Evolutionary conservation across 53 echinoderm and acorn worm species (phyloP).

Genomic region (Holothuria scabra): DNA sequence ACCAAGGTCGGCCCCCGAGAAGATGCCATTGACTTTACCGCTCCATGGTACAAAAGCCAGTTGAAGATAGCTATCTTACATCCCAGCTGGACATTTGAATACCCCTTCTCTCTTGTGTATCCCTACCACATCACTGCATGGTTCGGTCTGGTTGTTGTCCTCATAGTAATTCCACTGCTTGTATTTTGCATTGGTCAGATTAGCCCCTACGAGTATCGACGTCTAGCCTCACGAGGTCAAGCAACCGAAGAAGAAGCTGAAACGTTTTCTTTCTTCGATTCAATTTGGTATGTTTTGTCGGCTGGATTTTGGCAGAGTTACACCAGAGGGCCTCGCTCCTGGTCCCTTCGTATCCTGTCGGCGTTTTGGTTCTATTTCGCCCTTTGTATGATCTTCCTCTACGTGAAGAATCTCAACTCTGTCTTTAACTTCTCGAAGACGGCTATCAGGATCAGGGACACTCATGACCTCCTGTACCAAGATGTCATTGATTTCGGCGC

Average conservation of each 20-base stretch:
- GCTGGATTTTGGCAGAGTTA: conserved; percentile 70
- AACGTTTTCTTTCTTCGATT: conserved; percentile 67
- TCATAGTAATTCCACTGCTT: conserved; percentile 56
- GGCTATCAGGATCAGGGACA: conserved; percentile 54
- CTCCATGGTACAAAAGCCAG: conserved; percentile 61
- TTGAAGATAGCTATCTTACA: conserved; percentile 75
- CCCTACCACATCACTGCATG: conserved; percentile 74
- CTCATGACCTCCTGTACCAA: conserved; percentile 68
- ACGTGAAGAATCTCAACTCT: conserved; percentile 64
- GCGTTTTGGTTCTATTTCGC: conserved; percentile 85
- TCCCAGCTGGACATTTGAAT: conserved; percentile 81
- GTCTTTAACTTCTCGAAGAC: conserved; percentile 70
- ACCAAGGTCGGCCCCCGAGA: conserved; percentile 67
- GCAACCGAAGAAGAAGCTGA: conserved; percentile 65
- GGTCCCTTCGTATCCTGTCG: conserved; percentile 64
- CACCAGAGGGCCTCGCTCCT: conserved; percentile 65
- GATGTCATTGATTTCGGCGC: conserved; percentile 80
- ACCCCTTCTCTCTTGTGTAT: conserved; percentile 75
- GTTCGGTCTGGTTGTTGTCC: conserved; percentile 68
- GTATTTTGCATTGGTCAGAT: conserved; percentile 61
- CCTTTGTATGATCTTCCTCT: conserved; percentile 70
- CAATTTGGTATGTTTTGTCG: conserved; percentile 56
- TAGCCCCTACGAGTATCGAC: conserved; percentile 78
- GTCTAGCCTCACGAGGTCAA: conserved; percentile 48
- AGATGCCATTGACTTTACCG: conserved; percentile 75